Base-by-base conservation (phyloP, 2,888 invertebrate species). In the Oligia strigilis region DNA sequence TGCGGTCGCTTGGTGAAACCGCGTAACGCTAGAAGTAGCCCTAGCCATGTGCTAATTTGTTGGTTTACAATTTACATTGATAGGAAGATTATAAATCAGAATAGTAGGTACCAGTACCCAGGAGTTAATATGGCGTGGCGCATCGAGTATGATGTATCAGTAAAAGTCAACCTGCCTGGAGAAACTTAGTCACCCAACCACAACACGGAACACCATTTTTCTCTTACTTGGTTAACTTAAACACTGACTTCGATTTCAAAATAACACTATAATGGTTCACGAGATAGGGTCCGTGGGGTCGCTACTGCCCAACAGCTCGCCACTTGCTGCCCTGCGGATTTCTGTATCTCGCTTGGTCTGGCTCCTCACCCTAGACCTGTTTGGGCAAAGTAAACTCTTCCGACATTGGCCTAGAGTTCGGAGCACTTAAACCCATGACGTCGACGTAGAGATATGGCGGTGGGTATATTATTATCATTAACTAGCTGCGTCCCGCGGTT, bases 1-100 rank as follows among this genome's bases (percentile, higher is more conserved):
- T 93, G 93, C 83, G 93, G 93, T 93, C 71, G 60, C 73, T 78
- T 75, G 55, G 67, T 77, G 58, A 87, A 92, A 94, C 94, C 94
- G 91, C 94, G 94, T 93, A 94, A 94, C 81, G 90, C 92, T 88
- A 94, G 92, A 93, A 92, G 88, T 29, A 29, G 29, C 29, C 29
- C 29, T 73, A 84, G 90, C 88, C 75, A 85, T 93, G 92, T 77
- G 81, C 92, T 85, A 89, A 85, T 89, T 90, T 72, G 64, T 77
- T 75, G 55, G 65, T 66, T 77, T 82, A 76, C 70, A 52, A 73
- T 72, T 74, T 67, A 82, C 77, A 70, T 64, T 75, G 67, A 49
- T 55, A 79, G 72, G 62, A 65, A 60, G 14, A 73, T 23, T 36
- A 9, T 70, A 65, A 49, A 71, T 65, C n/a, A 46, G 60, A 55